Conservation (phyloP, 1,140 invertebrate genomes). For the Anastrepha ludens region DNA sequence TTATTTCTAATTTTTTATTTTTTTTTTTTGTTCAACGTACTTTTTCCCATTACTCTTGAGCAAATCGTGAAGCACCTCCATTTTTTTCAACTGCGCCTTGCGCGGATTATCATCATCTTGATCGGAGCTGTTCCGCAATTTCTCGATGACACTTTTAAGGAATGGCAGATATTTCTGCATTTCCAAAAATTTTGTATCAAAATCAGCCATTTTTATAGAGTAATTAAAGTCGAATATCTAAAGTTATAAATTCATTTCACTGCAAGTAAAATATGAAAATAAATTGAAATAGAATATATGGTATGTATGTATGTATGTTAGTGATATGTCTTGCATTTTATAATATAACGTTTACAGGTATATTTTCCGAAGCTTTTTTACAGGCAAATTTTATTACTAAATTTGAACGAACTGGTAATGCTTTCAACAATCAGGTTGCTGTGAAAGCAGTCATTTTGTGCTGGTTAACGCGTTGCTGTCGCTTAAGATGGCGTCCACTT, state of each 20-base stretch:
- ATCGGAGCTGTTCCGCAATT: conserved; percentile 54
- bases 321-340: too few species aligned
- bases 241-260: conserved; percentile 13
- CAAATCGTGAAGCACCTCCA: conserved; percentile 57
- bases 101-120: conserved; percentile 55
- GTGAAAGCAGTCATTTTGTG: too few species aligned
- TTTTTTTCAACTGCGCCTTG: conserved; percentile 58
- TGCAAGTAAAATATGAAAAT: background rate
- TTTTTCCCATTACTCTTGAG: conserved; percentile 56
- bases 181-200: conserved; percentile 57
- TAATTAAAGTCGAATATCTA: background rate
- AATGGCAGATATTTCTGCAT: conserved; percentile 60
- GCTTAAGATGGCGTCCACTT: too few species aligned
- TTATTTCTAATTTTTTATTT: too few species aligned
- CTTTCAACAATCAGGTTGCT: too few species aligned
- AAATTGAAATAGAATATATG: background rate
- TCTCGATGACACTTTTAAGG: conserved; percentile 57
- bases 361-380: too few species aligned
- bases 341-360: too few species aligned
- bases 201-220: conserved; percentile 17
- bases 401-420: too few species aligned
- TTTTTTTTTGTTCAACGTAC: conserved; percentile 54
- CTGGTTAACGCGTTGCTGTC: too few species aligned
- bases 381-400: too few species aligned
- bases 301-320: too few species aligned